Percentiles rank a stretch among this genome's conserved stretches.
These are phyloP conservation scores for Vidua chalybeata DNA, from an alignment of 2,113 vertebrate genomes.

Conservation along the genomic window DNA sequence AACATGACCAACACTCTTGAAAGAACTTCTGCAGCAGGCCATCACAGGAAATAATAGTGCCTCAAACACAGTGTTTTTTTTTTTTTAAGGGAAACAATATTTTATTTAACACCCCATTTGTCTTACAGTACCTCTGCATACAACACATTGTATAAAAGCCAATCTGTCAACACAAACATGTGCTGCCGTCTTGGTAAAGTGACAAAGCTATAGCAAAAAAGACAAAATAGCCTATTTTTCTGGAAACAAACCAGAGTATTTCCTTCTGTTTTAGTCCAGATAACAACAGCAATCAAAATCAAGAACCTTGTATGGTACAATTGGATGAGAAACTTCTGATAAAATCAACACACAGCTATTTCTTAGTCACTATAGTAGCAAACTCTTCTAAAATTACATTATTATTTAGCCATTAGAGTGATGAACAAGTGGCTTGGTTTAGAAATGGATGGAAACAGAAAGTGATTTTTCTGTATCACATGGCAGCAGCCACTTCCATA, in stretches of 20 bases:
- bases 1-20: background rate
- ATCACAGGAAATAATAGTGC: background rate
- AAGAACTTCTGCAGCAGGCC: background rate
- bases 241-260: background rate
- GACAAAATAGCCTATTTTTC: background rate
- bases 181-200: slow-evolving; percentile 31
- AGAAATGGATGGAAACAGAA: background rate
- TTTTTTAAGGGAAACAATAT: background rate
- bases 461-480: background rate
- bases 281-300: background rate
- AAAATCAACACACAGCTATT: background rate
- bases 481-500: background rate
- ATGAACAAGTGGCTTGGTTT: background rate
- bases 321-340: background rate
- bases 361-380: background rate
- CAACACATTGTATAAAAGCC: slow-evolving; percentile 9
- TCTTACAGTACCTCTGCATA: slow-evolving; percentile 16
- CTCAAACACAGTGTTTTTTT: background rate
- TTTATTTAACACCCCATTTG: slow-evolving; percentile 27
- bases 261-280: background rate
- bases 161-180: background rate
- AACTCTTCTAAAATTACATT: background rate
- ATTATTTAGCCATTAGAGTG: background rate
- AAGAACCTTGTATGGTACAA: background rate
- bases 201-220: slow-evolving; percentile 28